Base-by-base conservation (phyloP, 2,888 invertebrate genomes). In the Scaptomyza polygonia region DNA sequence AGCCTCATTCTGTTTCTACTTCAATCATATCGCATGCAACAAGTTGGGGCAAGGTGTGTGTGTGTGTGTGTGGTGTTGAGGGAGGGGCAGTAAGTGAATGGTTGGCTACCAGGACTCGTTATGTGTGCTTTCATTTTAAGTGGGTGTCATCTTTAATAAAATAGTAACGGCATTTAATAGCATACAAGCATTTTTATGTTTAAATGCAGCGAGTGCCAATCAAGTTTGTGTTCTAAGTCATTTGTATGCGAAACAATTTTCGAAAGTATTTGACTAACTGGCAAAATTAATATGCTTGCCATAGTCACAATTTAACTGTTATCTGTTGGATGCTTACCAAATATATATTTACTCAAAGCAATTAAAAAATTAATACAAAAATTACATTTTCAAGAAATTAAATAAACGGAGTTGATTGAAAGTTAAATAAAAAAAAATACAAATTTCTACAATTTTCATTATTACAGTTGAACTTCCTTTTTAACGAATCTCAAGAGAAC, bases 131-230 rank as follows among this genome's bases (percentile, higher is more conserved):
- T 48, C 56, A 44, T 56, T 53, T 75, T 68, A 77, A 79, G 86
- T 85, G 81, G 85, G 85, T 85, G 81, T 82, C 85, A 79, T 59
- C 79, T 67, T 52, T 57, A 63, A 63, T 67, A 65, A 77, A 82
- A 85, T 82, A 62, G 67, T 85, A 85, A 82, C 81, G 81, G 81
- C 78, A 77, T 64, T 77, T 77, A 82, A 79, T 75, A 53, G 56
- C 54, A 59, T 44, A 16, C 44, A 43, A 25, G 11, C 16, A 16
- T 21, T 4, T 21, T 21, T 21, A 21, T 21, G 21, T 21, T 21
- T 21, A 7, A 59, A 25, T 58, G 44, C 44, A 48, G 39, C 57
- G 56, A 42, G 32, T 34, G 29, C 42, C 25, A 21, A 69, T 61
- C 64, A 67, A 68, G 79, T 82, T 79, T 73, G 79, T 68, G 57